phyloP scores from a whole-genome alignment of 2,113 vertebrate species.

The Amphiprion ocellaris region DNA sequence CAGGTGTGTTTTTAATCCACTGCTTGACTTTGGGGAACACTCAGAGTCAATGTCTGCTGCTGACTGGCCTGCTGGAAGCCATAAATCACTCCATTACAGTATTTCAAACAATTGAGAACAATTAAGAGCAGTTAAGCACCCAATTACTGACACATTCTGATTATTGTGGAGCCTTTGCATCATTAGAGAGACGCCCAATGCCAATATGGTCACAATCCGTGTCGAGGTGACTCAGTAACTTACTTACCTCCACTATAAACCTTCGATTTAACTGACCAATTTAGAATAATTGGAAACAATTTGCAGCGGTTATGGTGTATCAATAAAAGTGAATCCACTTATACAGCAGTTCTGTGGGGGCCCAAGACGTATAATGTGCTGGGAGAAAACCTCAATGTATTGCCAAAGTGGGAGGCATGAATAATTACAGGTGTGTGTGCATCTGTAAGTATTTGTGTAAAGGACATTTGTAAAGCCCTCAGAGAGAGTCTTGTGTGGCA shows the following conservation, averaged over 20 bases:
- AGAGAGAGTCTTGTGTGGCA: constrained; percentile 60
- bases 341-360: constrained; percentile 23
- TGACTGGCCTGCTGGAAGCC: constrained; percentile 9
- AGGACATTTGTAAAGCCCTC: constrained; percentile 56
- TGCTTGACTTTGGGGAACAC: constrained; percentile 26
- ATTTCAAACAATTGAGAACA: constrained; percentile 62
- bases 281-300: constrained; percentile 75
- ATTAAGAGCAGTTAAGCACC: constrained; percentile 61
- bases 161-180: constrained; percentile 41
- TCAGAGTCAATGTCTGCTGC: constrained; percentile 29
- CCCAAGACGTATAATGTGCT: constrained; percentile 4
- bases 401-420: constrained; percentile 34
- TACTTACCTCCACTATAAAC: constrained; percentile 55
- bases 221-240: constrained; percentile 44
- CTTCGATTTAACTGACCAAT: constrained; percentile 70
- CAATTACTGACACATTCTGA: constrained; percentile 59
- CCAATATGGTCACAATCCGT: constrained; percentile 48
- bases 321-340: constrained; percentile 59
- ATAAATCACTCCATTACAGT: constrained; percentile 58
- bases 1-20: constrained; percentile 60
- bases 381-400: constrained; percentile 29
- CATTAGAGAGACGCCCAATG: constrained; percentile 36
- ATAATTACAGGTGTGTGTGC: constrained; percentile 36
- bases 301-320: constrained; percentile 58
- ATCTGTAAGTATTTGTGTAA: constrained; percentile 36